phyloP scores from a whole-genome alignment of 1,140 invertebrate genomes.

The Calliopsis andreniformis region DNA sequence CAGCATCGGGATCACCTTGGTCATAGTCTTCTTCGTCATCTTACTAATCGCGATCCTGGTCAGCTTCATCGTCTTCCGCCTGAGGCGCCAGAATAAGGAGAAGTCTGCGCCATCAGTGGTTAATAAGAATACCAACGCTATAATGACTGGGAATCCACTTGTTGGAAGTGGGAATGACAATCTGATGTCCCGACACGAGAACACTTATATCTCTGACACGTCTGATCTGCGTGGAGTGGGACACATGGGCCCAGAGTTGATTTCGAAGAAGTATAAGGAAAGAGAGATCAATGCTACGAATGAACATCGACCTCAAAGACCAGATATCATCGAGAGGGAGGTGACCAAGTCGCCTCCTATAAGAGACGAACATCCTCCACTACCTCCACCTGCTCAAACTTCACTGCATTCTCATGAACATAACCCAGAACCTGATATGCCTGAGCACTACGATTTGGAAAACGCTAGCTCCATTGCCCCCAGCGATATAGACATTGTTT shows the following conservation, averaged over 20 bases:
- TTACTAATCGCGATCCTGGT: slow-evolving; percentile 93
- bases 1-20: slow-evolving; percentile 94
- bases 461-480: slow-evolving; percentile 98
- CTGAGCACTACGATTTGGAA: slow-evolving; percentile 98
- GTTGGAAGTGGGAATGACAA: slow-evolving; percentile 70
- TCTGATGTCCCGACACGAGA: slow-evolving; percentile 78
- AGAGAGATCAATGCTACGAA: slow-evolving; percentile 86
- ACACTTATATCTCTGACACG: slow-evolving; percentile 78
- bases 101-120: slow-evolving; percentile 82
- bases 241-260: slow-evolving; percentile 89
- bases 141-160: slow-evolving; percentile 74
- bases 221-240: slow-evolving; percentile 83
- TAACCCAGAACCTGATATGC: slow-evolving; percentile 88
- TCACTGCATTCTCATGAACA: slow-evolving; percentile 86
- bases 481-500: slow-evolving; percentile 97
- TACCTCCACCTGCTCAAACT: slow-evolving; percentile 85
- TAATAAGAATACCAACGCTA: slow-evolving; percentile 76
- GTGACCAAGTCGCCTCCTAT: slow-evolving; percentile 89
- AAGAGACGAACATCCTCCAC: slow-evolving; percentile 88
- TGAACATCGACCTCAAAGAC: slow-evolving; percentile 87
- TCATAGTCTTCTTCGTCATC: slow-evolving; percentile 96
- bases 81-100: slow-evolving; percentile 92
- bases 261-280: slow-evolving; percentile 94
- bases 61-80: slow-evolving; percentile 93
- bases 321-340: slow-evolving; percentile 96